Evolutionary conservation across 2,113 vertebrate species (phyloP), one percentile per base, ranked within the genome.

Genomic region (Ariopsis seemanni): DNA sequence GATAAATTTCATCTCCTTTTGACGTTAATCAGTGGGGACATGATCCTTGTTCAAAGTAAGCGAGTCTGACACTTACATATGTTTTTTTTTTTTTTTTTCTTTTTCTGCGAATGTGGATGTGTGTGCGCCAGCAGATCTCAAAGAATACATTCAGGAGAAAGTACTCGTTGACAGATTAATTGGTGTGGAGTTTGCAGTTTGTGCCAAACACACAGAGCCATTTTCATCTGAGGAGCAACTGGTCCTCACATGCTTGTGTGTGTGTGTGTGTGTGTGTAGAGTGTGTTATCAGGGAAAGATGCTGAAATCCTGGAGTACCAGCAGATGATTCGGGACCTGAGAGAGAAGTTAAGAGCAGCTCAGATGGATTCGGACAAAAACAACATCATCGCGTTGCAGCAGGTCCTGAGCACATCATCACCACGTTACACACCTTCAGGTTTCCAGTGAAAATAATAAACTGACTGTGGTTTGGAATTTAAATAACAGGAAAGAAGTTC

Each of bases 351-450:
- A 55, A 96, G 96, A 84, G 93, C 96, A 72, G 92, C 94, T 14
- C 96, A 98, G 86, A 91, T 99, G 92, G 97, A 99, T 94, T 92
- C 96, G 86, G 97, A 99, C 91, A 98, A 96, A 93, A 98, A 94
- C 94, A 98, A 93, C 86, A 82, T 99, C 53, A 91, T 98, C 48
- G 94, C 96, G 57, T 94, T 99, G 89, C 98, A 98, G 89, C 98
- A 99, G 98, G 98, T 99, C 10, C 57, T 90, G 85, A 27, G 2
- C 79, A 78, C 30, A 22, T 14, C 57, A 22, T 14, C 5, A 1
- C 27, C 53, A 30, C 3, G 12, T 74, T 18, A 25, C 3, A 11
- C 4, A 15, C 20, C 7, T 57, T 34, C 4, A 30, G 42, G 48
- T 17, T 79, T 34, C 18, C 7, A 34, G 34, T 15, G 27, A 71